Evolutionary conservation across 92 coral and sea anemone species (phyloP), one percentile per base, ranked within the genome.

Genomic region (Chrysogorgia sp.): DNA sequence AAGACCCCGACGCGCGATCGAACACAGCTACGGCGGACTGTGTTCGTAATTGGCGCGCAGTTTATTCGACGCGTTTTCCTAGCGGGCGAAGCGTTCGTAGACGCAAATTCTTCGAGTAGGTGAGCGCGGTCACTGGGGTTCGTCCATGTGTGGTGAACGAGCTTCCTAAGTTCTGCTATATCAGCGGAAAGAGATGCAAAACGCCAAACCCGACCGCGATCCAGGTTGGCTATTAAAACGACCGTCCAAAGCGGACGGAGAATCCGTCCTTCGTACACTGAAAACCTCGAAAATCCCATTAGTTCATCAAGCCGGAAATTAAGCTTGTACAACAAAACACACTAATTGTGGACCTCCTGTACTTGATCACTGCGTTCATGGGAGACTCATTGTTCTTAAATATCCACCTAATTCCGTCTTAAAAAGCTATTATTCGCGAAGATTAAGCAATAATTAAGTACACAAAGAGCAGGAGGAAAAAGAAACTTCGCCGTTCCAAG

Each of bases 331-430:
- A 45, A 59, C 45, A 45, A 60, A 26, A 45, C 34, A 7, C 34
- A 30, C 59, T 69, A 69, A 69, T 69, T 69, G 76, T 60, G 23
- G 76, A 49, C 50, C 76, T 69, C 76, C 76, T 69, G 76, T 45
- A 43, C 30, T 47, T 47, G 14, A 47, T 15, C 10, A 47, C 7
- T 47, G 15, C 53, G 53, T 47, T n/a, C 53, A 47, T 7, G 14
- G 53, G 53, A 15, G 7, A 47, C n/a, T 47, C 53, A 47, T 47
- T 47, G 53, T 47, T 47, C n/a, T 15, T 15, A 47, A 47, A 7
- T 47, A 47, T 47, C 17, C 7, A 7, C n/a, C 2, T 47, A 7
- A 47, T 47, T 7, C 12, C 12, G 43, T 12, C 2, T 47, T 47
- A 47, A 47, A 47, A 47, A 47, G 53, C 53, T 6, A 47, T 47